Percentiles rank a stretch among this genome's conserved stretches.
These are phyloP conservation scores for Agrypnia vestita DNA, from an alignment of 1,140 invertebrate genomes.

Conservation along the genomic window DNA sequence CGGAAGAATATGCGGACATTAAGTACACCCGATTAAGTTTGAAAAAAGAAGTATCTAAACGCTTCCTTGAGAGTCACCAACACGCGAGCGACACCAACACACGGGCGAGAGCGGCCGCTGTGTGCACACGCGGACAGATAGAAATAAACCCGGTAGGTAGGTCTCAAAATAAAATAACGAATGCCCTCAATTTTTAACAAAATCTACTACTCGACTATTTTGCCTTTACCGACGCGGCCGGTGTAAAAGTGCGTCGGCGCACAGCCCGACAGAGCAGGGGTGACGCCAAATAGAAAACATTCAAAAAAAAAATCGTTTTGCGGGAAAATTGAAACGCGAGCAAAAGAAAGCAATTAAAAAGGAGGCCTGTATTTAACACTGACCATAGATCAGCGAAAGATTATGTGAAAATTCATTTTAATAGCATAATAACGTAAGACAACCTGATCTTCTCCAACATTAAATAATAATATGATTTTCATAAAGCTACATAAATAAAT, in stretches of 20 bases:
- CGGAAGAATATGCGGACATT: too few relatives aligned
- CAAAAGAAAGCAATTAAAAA: too few relatives aligned
- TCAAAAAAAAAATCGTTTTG: too few relatives aligned
- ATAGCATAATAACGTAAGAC: too few relatives aligned
- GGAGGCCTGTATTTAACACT: too few relatives aligned
- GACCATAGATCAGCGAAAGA: too few relatives aligned
- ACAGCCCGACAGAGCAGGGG: slow-evolving; percentile 1
- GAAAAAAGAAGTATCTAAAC: background rate
- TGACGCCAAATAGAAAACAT: background rate
- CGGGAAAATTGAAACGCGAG: too few relatives aligned
- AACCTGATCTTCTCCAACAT: too few relatives aligned
- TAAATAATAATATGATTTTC: too few relatives aligned
- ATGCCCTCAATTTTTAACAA: slow-evolving; percentile 54
- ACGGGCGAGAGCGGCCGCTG: background rate
- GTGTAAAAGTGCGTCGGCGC: slow-evolving; percentile 26
- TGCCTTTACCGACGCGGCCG: slow-evolving; percentile 34
- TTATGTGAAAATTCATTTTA: too few relatives aligned
- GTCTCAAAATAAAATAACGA: slow-evolving; percentile 57
- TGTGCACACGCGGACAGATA: slow-evolving; percentile 32
- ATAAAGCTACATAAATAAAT: too few relatives aligned
- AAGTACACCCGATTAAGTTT: background rate
- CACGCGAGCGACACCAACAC: background rate
- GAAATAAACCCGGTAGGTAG: slow-evolving; percentile 47
- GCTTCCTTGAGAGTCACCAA: background rate
- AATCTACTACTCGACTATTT: slow-evolving; percentile 35